Evolutionary conservation across 2,888 invertebrate genomes (phyloP).

Genomic region (Noctua janthina): DNA sequence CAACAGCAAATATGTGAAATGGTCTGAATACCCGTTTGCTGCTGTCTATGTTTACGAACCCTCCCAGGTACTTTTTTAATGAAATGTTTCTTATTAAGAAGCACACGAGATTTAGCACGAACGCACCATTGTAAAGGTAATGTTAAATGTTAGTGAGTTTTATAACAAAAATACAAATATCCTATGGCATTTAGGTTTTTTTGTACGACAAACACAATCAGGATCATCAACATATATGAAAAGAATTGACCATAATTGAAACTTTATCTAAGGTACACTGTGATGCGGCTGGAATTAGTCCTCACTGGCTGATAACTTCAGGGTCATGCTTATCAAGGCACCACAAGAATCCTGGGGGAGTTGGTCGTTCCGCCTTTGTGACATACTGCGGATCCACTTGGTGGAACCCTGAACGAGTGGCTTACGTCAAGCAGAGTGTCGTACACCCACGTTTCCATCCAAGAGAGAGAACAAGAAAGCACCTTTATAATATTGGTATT

Average conservation of each 20-base stretch:
- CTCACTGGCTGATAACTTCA: constrained; percentile 83
- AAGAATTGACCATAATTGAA: not conserved
- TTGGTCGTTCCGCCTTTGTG: constrained; percentile 81
- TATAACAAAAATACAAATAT: not conserved
- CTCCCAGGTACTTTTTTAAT: constrained; percentile 73
- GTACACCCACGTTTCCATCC: constrained; percentile 81
- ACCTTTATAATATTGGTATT: constrained; percentile 82
- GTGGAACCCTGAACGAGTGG: constrained; percentile 79
- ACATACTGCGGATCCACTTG: constrained; percentile 81
- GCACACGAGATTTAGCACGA: not conserved
- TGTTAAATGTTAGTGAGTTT: not conserved
- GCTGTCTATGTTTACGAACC: constrained; percentile 84
- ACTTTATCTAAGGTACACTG: constrained; percentile 78
- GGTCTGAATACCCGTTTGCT: constrained; percentile 81
- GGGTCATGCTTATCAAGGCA: constrained; percentile 83
- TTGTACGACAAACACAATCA: not conserved
- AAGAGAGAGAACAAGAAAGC: constrained; percentile 71
- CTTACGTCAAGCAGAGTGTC: constrained; percentile 82
- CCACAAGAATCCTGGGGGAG: constrained; percentile 69
- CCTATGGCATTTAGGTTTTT: not conserved
- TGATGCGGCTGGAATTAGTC: constrained; percentile 83
- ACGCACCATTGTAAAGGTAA: not conserved
- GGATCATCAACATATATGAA: not conserved
- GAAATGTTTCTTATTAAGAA: not conserved
- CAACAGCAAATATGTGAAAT: constrained; percentile 61